Base-by-base conservation (phyloP, 2,888 invertebrate genomes). In the Platycheirus rosarum region DNA sequence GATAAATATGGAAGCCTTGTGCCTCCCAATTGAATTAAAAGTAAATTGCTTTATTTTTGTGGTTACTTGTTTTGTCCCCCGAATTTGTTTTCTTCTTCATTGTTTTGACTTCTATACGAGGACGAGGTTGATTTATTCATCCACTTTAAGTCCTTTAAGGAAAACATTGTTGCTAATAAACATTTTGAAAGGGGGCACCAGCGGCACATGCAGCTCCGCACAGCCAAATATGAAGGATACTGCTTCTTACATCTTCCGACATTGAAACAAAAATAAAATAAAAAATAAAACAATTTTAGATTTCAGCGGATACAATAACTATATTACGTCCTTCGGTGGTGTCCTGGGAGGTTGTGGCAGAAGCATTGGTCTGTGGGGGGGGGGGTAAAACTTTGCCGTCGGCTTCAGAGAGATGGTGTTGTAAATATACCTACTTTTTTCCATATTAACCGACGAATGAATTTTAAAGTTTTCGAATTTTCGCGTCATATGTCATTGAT, bases 131-230 rank as follows among this genome's bases (percentile, higher is more conserved):
- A 76, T 76, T 82, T 76, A 75, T 76, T 82, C 76, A 82, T 76
- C 18, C 62, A 76, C 80, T 82, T 82, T 53, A 80, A 75, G 75
- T 80, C 65, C 80, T 80, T 80, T 62, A 76, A 80, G 66, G 66
- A 63, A 71, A 65, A 71, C 70, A 70, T 66, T 48, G 66, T 53
- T 69, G 60, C 44, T 80, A 70, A 80, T 80, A 75, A 74, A 74
- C 42, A 69, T 68, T 63, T 16, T 40, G n/a, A 14, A 42, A 18
- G 26, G 18, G 46, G 46, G 9, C n/a, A n/a, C n/a, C n/a, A n/a
- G n/a, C n/a, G 44, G n/a, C 32, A 42, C 51, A 40, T 57, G 29
- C 29, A 55, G 53, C 26, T n/a, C n/a, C 29, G 23, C 1, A 18
- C 9, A 40, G 26, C 44, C 13, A 18, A 35, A 42, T 42, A 42